These are phyloP conservation scores for Tetraodon nigroviridis DNA, from an alignment of 2,113 vertebrate species.

Conservation along the genomic window DNA sequence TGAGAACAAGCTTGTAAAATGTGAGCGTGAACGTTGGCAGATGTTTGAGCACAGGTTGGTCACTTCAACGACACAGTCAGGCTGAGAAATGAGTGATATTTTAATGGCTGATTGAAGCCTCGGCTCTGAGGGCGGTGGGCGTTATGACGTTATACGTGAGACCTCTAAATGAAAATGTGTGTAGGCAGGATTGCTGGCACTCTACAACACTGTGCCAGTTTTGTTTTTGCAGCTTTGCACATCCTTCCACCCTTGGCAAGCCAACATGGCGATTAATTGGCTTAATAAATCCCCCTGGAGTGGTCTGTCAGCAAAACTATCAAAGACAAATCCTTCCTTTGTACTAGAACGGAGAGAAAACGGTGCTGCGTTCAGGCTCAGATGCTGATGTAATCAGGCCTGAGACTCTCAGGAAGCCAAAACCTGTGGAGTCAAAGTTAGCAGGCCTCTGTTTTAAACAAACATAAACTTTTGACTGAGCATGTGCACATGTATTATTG, in stretches of 20 bases:
- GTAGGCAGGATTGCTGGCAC: constrained; percentile 5
- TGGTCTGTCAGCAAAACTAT: constrained; percentile 68
- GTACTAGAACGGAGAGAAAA: constrained; percentile 30
- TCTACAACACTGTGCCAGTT: constrained; percentile 32
- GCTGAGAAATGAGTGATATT: background rate
- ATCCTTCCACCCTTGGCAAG: constrained; percentile 61
- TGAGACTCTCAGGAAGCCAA: constrained; percentile 24
- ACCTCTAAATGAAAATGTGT: constrained; percentile 17
- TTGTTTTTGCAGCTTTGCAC: constrained; percentile 41
- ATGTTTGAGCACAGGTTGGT: constrained; percentile 3
- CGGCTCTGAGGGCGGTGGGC: constrained; percentile 2
- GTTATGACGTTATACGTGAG: background rate
- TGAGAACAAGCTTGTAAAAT: background rate
- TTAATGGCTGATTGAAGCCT: background rate
- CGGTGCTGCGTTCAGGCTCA: constrained; percentile 6
- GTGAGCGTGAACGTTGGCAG: constrained; percentile 15
- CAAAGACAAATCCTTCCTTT: constrained; percentile 63
- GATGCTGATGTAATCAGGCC: constrained; percentile 37
- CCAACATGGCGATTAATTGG: constrained; percentile 64
- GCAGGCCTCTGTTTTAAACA: background rate
- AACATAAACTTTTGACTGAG: background rate
- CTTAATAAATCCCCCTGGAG: constrained; percentile 64
- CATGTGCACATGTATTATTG: background rate
- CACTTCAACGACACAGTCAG: background rate
- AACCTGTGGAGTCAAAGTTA: constrained; percentile 11